Evolutionary conservation across 2,888 invertebrate species (phyloP), one percentile per base, ranked within the genome.

Genomic region (Megalurothrips usitatus): DNA sequence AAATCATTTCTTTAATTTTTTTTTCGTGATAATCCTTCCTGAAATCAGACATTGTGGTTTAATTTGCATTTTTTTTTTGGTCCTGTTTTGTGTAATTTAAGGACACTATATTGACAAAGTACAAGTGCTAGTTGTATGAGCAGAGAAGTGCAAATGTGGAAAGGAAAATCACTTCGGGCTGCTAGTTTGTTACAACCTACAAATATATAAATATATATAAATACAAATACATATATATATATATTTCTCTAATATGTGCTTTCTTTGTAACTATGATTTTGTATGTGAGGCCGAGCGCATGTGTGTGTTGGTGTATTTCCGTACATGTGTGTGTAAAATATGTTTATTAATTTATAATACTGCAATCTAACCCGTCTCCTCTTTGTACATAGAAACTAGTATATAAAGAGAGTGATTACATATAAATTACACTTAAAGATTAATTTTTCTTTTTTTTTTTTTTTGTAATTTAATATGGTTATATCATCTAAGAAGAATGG

Each of bases 401-500:
- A 58, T 75, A 75, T 10, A 26, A 26, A 58, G 9, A 75, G 68
- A 75, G 68, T 75, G 68, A 75, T 26, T 75, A 26, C 68, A 75
- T 26, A 75, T 75, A 4, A 43, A 43, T 43, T 43, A 26, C 68
- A 75, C 12, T 26, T 75, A 26, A 26, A 75, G 26, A n/a, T 19
- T 58, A 58, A 14, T 58, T 58, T 58, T 58, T 58, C 14, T 58
- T 58, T 58, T n/a, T 58, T 43, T 43, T 43, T 26, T 26, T 75
- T 75, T 75, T 75, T 75, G 68, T 75, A 75, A 75, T 75, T 75
- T 75, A 75, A 75, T 75, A 75, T 75, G 68, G 68, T 75, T 75
- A 75, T 75, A 75, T 75, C 68, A 75, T 9, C 19, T 75, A 75
- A 75, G 68, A 75, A 23, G 23, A 14, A 14, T 58, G 58, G 26